These are phyloP conservation scores for Stenopsyche tienmushanensis DNA, from an alignment of 1,140 invertebrate species.

Conservation along the genomic window DNA sequence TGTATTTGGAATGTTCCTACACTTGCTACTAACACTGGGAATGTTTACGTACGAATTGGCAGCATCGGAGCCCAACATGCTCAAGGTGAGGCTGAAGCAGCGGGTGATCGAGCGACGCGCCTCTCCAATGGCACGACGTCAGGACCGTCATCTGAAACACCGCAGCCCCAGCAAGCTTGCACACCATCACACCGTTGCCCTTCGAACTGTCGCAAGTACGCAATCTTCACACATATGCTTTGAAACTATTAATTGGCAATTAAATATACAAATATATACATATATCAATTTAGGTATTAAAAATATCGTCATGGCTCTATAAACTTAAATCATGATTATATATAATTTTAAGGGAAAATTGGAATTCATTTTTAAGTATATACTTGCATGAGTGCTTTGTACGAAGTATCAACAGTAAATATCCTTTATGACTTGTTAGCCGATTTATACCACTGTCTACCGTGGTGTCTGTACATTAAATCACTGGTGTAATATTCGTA, in stretches of 20 bases:
- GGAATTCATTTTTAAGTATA: no score
- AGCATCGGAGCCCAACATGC: slow-evolving; percentile 97
- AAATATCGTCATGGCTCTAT: no score
- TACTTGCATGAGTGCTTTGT: no score
- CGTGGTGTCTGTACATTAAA: no score
- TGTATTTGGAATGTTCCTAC: slow-evolving; percentile 27
- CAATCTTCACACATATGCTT: slow-evolving; percentile 41
- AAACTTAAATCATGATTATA: no score
- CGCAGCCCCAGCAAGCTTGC: slow-evolving; percentile 63
- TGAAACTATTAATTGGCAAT: slow-evolving; percentile 1
- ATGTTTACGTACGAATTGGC: slow-evolving; percentile 45
- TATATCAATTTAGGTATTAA: slow-evolving; percentile 1
- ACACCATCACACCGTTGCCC: slow-evolving; percentile 61
- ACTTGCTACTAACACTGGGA: slow-evolving; percentile 37
- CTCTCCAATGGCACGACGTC: slow-evolving; percentile 83
- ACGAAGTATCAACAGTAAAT: no score
- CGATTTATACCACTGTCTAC: no score
- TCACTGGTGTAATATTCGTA: no score
- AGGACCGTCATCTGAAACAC: slow-evolving; percentile 72
- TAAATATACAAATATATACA: background rate
- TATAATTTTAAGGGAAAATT: no score
- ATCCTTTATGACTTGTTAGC: no score
- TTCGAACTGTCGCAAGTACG: slow-evolving; percentile 66
- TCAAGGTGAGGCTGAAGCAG: slow-evolving; percentile 95
- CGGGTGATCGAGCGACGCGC: slow-evolving; percentile 87